Evolutionary conservation across 2,797 vertebrate genomes (phyloP).

Genomic region (Xenops minutus): DNA sequence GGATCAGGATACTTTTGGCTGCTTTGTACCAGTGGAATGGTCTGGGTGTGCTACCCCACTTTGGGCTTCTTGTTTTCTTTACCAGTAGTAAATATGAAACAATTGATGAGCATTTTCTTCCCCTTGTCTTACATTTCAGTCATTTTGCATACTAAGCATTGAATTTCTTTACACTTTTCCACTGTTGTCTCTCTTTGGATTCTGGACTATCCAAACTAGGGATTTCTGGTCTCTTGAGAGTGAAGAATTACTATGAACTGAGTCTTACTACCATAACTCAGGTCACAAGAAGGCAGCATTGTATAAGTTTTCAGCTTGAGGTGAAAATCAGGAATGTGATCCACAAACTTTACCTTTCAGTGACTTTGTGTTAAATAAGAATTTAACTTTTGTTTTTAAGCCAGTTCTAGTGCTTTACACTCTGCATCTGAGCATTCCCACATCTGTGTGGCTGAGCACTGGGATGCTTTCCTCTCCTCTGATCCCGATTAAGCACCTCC

Average conservation of each 20-base stretch:
- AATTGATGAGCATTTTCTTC: not conserved
- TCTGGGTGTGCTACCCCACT: not conserved
- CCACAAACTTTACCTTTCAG: not conserved
- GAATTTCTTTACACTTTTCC: not conserved
- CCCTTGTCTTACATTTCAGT: not conserved
- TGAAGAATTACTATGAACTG: not conserved
- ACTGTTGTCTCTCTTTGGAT: not conserved
- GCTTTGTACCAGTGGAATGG: too few relatives aligned
- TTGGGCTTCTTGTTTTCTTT: not conserved
- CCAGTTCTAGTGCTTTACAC: not conserved
- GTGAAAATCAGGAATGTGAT: not conserved
- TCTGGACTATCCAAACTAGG: not conserved
- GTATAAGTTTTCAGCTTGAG: not conserved
- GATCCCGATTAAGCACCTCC: slow-evolving; percentile 12
- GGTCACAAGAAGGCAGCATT: not conserved
- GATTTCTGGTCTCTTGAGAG: not conserved
- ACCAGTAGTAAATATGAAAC: not conserved
- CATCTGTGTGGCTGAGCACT: not conserved
- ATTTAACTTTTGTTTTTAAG: not conserved
- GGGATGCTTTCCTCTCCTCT: not conserved
- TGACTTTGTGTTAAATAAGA: not conserved
- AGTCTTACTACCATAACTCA: not conserved
- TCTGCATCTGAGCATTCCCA: not conserved
- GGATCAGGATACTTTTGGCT: not conserved
- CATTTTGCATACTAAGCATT: not conserved